Conservation (phyloP, 2,797 vertebrate genomes). For the Arrhamphus sclerolepis region DNA sequence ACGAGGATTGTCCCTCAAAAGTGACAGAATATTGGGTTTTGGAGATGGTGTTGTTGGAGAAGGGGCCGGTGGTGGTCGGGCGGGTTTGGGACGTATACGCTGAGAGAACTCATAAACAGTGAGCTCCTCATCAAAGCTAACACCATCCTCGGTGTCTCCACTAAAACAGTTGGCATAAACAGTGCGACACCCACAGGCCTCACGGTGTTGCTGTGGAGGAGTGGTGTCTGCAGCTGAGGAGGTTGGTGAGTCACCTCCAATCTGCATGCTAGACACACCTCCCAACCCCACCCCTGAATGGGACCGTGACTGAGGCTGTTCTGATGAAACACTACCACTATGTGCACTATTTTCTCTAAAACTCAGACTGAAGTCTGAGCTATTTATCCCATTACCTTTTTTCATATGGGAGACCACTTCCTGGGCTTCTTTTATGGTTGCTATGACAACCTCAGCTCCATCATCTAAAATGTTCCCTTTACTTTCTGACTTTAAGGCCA, state of each 20-base stretch:
- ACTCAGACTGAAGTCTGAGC: slow-evolving; percentile 65
- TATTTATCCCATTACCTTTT: slow-evolving; percentile 66
- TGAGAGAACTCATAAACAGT: slow-evolving; percentile 77
- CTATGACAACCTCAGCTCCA: slow-evolving; percentile 79
- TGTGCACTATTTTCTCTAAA: slow-evolving; percentile 61
- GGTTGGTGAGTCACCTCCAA: slow-evolving; percentile 70
- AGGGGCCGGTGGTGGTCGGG: slow-evolving; percentile 46
- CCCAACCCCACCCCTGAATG: slow-evolving; percentile 75
- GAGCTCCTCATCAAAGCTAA: slow-evolving; percentile 81
- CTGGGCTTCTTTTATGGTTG: slow-evolving; percentile 81
- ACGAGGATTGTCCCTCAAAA: slow-evolving; percentile 81
- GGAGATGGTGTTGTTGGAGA: slow-evolving; percentile 67
- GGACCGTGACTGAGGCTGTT: slow-evolving; percentile 81
- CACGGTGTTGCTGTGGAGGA: slow-evolving; percentile 73
- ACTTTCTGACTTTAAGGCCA: slow-evolving; percentile 46
- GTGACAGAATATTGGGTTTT: slow-evolving; percentile 78
- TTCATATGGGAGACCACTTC: slow-evolving; percentile 74
- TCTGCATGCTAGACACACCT: slow-evolving; percentile 70
- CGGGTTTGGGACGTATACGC: slow-evolving; percentile 69
- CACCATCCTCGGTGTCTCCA: slow-evolving; percentile 78
- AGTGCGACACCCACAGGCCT: slow-evolving; percentile 88
- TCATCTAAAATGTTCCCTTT: slow-evolving; percentile 77
- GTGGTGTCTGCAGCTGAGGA: slow-evolving; percentile 64
- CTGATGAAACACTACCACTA: slow-evolving; percentile 72
- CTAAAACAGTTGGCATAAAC: slow-evolving; percentile 93